A percentile compares a stretch with the other conserved stretches of the same genome.
Conservation (phyloP, 2,888 invertebrate species). For the Podabrus alpinus region DNA sequence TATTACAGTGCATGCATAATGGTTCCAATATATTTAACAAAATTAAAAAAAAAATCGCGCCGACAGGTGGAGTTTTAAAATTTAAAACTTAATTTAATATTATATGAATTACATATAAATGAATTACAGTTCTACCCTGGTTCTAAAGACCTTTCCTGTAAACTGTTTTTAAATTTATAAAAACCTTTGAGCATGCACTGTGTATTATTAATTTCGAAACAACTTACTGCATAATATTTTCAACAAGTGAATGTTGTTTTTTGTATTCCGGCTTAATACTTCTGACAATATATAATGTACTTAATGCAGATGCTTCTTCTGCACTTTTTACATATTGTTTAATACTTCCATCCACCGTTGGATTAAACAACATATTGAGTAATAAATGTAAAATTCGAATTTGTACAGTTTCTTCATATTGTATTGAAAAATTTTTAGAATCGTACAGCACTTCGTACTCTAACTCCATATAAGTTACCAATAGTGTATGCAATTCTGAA, state of each 20-base stretch:
- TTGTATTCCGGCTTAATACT: conserved; percentile 2
- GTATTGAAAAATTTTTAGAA: conserved; percentile 20
- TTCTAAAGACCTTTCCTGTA: too few species aligned
- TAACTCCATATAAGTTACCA: conserved; percentile 40
- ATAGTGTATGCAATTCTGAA: conserved; percentile 30
- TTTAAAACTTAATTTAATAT: too few species aligned
- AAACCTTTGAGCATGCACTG: too few species aligned
- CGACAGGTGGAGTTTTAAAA: too few species aligned
- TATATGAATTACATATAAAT: too few species aligned
- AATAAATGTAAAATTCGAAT: conserved; percentile 20
- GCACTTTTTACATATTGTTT: not conserved
- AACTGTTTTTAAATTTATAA: too few species aligned
- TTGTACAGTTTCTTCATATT: conserved; percentile 31
- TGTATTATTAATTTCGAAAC: not conserved
- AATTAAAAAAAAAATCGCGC: too few species aligned
- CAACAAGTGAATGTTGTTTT: not conserved
- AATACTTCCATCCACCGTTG: not conserved
- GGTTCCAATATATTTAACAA: too few species aligned
- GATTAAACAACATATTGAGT: conserved; percentile 8
- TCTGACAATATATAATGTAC: conserved; percentile 1
- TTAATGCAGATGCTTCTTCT: not conserved
- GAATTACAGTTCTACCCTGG: too few species aligned
- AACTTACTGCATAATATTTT: conserved; percentile 1
- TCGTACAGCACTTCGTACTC: conserved; percentile 41
- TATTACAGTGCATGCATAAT: too few species aligned